Conservation (phyloP, 2,113 vertebrate genomes). For the Catharus minimus region DNA sequence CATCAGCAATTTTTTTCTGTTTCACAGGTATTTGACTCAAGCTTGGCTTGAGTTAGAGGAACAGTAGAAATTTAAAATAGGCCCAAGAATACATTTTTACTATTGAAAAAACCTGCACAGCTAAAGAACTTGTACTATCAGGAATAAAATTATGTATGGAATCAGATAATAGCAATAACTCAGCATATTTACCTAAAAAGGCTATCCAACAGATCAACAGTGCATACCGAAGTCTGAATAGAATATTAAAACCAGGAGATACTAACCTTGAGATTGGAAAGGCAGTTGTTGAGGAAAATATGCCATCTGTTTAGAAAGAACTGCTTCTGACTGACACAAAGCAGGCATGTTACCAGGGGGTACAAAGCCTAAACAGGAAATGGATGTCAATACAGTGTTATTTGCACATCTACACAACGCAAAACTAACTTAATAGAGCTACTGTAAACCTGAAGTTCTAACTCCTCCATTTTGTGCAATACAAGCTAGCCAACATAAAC, state of each 20-base stretch:
- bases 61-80: not conserved
- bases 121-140: not conserved
- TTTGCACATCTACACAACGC: not conserved
- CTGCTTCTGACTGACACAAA: slow-evolving; percentile 98
- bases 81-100: not conserved
- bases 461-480: not conserved
- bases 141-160: not conserved
- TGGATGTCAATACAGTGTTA: not conserved
- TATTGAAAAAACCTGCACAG: not conserved
- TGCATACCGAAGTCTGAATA: not conserved
- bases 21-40: not conserved
- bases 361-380: slow-evolving; percentile 88
- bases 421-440: not conserved
- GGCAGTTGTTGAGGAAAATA: slow-evolving; percentile 97
- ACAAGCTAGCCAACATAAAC: not conserved
- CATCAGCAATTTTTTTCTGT: not conserved
- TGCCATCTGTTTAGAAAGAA: slow-evolving; percentile 98
- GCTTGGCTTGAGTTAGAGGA: not conserved
- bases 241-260: not conserved
- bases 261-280: slow-evolving; percentile 97
- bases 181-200: not conserved
- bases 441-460: not conserved
- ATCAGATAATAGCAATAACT: not conserved
- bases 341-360: slow-evolving; percentile 94
- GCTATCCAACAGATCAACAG: not conserved